Evolutionary conservation across 2,888 invertebrate species (phyloP).

Genomic region (Atethmia centrago): DNA sequence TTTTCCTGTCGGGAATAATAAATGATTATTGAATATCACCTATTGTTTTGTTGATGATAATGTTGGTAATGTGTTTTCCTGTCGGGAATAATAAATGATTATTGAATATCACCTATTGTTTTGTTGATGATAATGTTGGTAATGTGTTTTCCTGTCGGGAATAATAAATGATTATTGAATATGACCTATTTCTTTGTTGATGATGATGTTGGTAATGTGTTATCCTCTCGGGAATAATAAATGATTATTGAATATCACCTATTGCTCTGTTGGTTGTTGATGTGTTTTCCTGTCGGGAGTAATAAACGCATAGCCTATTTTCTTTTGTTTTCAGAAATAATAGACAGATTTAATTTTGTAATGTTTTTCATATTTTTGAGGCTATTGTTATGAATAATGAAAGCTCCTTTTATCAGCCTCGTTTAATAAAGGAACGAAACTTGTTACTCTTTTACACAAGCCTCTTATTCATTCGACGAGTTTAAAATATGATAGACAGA

Average conservation of each 20-base stretch:
- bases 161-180: not conserved
- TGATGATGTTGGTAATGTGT: not conserved
- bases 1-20: not conserved
- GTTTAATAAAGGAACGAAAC: not conserved
- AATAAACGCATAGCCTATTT: not conserved
- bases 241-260: too few relatives aligned
- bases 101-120: not conserved
- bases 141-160: not conserved
- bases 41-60: not conserved
- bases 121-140: not conserved
- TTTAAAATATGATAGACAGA: constrained; percentile 13
- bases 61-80: not conserved
- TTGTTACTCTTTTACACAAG: not conserved
- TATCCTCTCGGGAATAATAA: not conserved
- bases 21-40: too few relatives aligned
- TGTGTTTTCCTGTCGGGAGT: not conserved
- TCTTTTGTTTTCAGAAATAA: not conserved
- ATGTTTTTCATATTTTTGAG: not conserved
- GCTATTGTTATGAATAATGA: not conserved
- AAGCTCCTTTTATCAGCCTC: not conserved
- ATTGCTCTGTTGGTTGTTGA: not conserved
- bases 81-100: not conserved
- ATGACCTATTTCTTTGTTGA: not conserved
- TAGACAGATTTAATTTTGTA: not conserved
- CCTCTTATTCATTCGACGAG: not conserved